Conservation (phyloP, 2,113 vertebrate genomes). For the Paratilapia polleni region DNA sequence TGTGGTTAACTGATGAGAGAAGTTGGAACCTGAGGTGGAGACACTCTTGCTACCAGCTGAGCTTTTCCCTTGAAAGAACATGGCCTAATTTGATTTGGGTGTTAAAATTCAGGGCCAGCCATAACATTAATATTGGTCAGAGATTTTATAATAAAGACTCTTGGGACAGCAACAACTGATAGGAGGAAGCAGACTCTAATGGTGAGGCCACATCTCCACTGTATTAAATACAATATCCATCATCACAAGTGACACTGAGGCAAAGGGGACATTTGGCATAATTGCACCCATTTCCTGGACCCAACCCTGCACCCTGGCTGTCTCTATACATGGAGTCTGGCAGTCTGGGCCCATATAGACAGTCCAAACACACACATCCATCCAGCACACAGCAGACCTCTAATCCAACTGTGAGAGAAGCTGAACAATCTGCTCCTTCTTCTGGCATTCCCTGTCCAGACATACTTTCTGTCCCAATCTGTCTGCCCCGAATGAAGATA, state of each 20-base stretch:
- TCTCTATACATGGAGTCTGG: slow-evolving; percentile 71
- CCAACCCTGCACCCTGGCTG: slow-evolving; percentile 42
- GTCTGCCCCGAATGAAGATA: slow-evolving; percentile 81
- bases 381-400: slow-evolving; percentile 62
- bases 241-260: slow-evolving; percentile 47
- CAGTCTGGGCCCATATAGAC: slow-evolving; percentile 70
- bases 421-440: slow-evolving; percentile 80
- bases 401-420: slow-evolving; percentile 66
- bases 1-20: neutral
- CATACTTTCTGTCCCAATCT: slow-evolving; percentile 75
- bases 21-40: neutral
- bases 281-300: slow-evolving; percentile 73
- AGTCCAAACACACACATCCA: slow-evolving; percentile 69
- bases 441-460: slow-evolving; percentile 68
- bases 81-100: neutral
- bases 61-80: neutral
- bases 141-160: neutral
- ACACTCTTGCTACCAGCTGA: neutral
- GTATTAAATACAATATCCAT: slow-evolving; percentile 69
- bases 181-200: neutral
- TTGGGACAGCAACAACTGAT: neutral
- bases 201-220: slow-evolving; percentile 23
- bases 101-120: neutral
- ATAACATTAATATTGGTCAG: neutral
- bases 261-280: slow-evolving; percentile 61